Percentiles rank a stretch among this genome's conserved stretches.
phyloP scores from a whole-genome alignment of 2,113 vertebrate genomes.

The Amazona vittata region DNA sequence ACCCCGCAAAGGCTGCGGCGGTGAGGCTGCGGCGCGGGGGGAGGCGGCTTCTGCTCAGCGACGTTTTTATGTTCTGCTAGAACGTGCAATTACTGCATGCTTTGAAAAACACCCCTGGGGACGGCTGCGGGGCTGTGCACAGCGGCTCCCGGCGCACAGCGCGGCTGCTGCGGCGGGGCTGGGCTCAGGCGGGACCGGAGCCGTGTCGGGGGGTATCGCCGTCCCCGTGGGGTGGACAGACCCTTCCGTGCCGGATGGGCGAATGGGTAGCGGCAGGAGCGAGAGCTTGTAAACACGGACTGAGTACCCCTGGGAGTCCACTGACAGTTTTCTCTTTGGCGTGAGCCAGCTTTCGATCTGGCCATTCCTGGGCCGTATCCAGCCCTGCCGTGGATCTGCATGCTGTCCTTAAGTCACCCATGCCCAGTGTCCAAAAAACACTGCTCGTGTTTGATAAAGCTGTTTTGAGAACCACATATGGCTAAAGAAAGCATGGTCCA shows the following conservation, averaged over 20 bases:
- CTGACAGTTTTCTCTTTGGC: background rate
- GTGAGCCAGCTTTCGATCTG: background rate
- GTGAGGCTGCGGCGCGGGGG: background rate
- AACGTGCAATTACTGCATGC: constrained; percentile 61
- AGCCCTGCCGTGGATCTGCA: background rate
- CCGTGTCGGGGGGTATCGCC: background rate
- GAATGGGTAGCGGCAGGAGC: background rate
- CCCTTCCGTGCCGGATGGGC: fast-evolving
- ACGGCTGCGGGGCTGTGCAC: constrained; percentile 27
- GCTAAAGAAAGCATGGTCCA: background rate
- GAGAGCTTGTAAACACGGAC: background rate
- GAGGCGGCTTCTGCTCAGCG: constrained; percentile 34
- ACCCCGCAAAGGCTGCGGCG: background rate
- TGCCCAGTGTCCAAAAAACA: background rate
- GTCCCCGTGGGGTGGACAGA: background rate
- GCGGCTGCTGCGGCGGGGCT: background rate
- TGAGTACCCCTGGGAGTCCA: background rate
- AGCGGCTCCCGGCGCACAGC: constrained; percentile 20
- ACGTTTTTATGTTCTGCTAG: constrained; percentile 67
- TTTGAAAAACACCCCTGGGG: constrained; percentile 58
- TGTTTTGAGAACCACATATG: background rate
- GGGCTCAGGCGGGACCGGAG: background rate
- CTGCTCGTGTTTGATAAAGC: fast-evolving
- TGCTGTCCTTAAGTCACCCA: constrained; percentile 42
- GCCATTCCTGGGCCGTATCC: background rate